A percentile compares a stretch with the other conserved stretches of the same genome.
These are phyloP conservation scores for Porites cylindrica DNA, from an alignment of 92 coral and sea anemone species.

Conservation along the genomic window DNA sequence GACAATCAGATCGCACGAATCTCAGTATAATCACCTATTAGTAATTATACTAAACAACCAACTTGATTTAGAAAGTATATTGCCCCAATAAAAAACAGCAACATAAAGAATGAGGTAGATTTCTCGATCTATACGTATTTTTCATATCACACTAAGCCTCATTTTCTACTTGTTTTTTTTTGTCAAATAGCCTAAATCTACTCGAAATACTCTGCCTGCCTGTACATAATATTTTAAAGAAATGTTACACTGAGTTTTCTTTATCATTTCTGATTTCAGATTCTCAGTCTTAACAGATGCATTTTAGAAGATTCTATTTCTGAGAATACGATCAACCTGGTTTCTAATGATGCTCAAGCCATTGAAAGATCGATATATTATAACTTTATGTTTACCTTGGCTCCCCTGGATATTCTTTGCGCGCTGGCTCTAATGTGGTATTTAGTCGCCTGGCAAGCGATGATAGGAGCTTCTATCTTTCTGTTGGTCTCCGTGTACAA, in stretches of 20 bases:
- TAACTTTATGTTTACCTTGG: not conserved
- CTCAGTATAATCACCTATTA: too few relatives aligned
- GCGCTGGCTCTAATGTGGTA: conserved; percentile 15
- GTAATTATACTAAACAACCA: too few relatives aligned
- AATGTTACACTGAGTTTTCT: not conserved
- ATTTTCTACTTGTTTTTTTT: too few relatives aligned
- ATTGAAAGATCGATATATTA: not conserved
- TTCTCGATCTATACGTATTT: too few relatives aligned
- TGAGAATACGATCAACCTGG: conserved; percentile 22
- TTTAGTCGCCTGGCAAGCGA: conserved; percentile 46
- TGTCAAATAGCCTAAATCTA: too few relatives aligned
- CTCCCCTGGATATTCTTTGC: not conserved
- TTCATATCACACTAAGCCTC: too few relatives aligned
- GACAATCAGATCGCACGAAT: too few relatives aligned
- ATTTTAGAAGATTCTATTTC: not conserved
- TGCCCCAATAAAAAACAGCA: too few relatives aligned
- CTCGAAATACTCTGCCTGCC: too few relatives aligned
- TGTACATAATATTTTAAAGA: too few relatives aligned
- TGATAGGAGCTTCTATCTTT: conserved; percentile 18
- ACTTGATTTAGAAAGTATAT: too few relatives aligned
- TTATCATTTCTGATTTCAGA: not conserved
- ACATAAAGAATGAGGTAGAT: too few relatives aligned
- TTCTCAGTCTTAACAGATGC: not conserved
- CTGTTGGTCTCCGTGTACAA: conserved; percentile 13
- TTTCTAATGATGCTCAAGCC: conserved; percentile 42